Base-by-base conservation (phyloP, 2,113 vertebrate species). In the Tyto alba region DNA sequence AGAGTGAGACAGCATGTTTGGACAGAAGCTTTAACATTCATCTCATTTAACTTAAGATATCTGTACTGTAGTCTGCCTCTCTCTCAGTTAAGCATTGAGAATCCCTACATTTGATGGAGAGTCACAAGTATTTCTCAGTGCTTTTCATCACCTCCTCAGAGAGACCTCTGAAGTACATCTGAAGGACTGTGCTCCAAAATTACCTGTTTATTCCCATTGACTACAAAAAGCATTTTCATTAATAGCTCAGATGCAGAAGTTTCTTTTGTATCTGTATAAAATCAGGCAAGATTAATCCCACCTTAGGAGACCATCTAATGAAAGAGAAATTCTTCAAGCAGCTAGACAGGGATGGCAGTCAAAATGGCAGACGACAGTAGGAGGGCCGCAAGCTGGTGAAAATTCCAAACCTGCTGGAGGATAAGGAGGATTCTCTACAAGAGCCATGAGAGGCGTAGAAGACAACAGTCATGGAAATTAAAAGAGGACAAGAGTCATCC, bases 121-220 rank as follows among this genome's bases (percentile, higher is more conserved):
- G 7, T 57, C 29, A 60, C 17, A 63, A 26, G 6, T 20, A 81
- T 41, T 55, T 75, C 78, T 62, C 25, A 34, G 16, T 40, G 47
- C 3, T 90, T 79, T 75, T 63, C 47, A 72, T 29, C 3, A 0
- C 4, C 1, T 88, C 29, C n/a, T 88, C 13, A 23, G 56, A 47
- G 23, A 82, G 7, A 64, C 5, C 29, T 77, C 71, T 47, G 29
- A 76, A 68, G 22, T 22, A 34, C 0, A 0, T 17, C 43, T 76
- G 72, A 71, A 90, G 57, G 55, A 16, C 19, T 1, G 1, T 41
- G 36, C 32, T 57, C 29, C 43, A 30, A 16, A 88, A 88, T 45
- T 10, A 48, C 18, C 22, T 55, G 12, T 47, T 85, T 88, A 52
- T 68, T 72, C 43, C 17, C 14, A 27, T 30, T 30, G 25, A 43